Evolutionary conservation across 2,113 vertebrate genomes (phyloP).

Genomic region (Poicephalus meyeri): DNA sequence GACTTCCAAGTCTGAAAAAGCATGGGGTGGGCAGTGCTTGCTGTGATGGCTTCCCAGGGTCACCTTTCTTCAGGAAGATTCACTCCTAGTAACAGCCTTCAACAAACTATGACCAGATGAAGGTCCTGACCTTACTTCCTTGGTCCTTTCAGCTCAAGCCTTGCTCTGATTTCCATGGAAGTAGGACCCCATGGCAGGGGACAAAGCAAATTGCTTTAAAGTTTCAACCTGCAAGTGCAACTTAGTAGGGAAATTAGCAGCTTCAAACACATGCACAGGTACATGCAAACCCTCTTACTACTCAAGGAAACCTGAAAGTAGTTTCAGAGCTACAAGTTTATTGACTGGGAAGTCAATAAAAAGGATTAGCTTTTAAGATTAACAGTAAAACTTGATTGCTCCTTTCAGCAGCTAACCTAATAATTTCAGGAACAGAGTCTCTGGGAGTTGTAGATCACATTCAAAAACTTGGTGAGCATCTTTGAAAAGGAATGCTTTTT

Average conservation of each 20-base stretch:
- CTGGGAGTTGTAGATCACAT: slow-evolving; percentile 18
- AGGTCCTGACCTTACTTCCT: neutral
- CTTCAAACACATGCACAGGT: slow-evolving; percentile 38
- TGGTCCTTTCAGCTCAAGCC: neutral
- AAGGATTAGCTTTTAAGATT: slow-evolving; percentile 42
- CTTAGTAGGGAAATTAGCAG: slow-evolving; percentile 14
- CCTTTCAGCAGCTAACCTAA: slow-evolving; percentile 67
- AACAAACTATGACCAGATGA: neutral
- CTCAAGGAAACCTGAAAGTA: slow-evolving; percentile 60
- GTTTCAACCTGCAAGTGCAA: neutral
- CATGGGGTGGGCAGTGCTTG: too few species aligned
- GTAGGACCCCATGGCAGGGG: neutral
- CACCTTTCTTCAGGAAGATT: neutral
- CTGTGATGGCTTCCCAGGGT: too few species aligned
- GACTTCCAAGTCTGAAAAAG: too few species aligned
- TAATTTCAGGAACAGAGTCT: slow-evolving; percentile 62
- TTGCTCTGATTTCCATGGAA: neutral
- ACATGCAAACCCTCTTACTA: slow-evolving; percentile 29
- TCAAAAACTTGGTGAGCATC: slow-evolving; percentile 52
- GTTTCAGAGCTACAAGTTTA: slow-evolving; percentile 66
- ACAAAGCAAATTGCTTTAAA: slow-evolving; percentile 12
- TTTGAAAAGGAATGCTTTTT: slow-evolving; percentile 37
- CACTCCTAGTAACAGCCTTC: neutral
- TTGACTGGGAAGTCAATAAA: slow-evolving; percentile 68
- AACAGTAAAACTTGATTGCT: slow-evolving; percentile 69